phyloP scores from a whole-genome alignment of 2,113 vertebrate species.

The Nanger granti region DNA sequence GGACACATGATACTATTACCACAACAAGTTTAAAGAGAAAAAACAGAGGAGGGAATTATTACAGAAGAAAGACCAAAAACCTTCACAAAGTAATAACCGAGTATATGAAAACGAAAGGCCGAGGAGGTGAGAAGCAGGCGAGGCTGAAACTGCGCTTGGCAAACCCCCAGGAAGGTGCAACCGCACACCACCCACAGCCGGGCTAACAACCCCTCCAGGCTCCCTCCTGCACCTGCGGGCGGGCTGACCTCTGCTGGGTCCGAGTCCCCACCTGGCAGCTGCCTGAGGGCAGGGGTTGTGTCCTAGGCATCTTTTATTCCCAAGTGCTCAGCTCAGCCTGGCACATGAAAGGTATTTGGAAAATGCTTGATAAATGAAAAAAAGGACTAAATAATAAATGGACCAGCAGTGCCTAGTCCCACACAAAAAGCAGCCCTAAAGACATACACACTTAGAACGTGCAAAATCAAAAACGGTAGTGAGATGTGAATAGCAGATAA shows the following conservation, averaged over 20 bases:
- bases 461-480: neutral
- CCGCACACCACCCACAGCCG: rapidly evolving
- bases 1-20: too few species aligned
- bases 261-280: too few species aligned
- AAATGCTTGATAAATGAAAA: neutral
- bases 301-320: neutral
- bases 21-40: neutral
- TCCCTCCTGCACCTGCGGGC: rapidly evolving
- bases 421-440: neutral
- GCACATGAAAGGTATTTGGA: neutral
- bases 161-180: neutral
- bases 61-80: neutral
- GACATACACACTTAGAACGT: neutral
- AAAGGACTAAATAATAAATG: neutral
- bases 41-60: neutral
- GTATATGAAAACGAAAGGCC: rapidly evolving
- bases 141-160: rapidly evolving
- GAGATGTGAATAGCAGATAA: neutral
- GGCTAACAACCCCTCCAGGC: neutral
- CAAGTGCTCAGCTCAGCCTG: neutral
- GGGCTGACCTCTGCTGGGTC: too few species aligned
- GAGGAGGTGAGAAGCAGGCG: rapidly evolving
- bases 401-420: too few species aligned
- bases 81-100: rapidly evolving
- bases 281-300: neutral